These are phyloP conservation scores for Acleris literana DNA, from an alignment of 2,888 invertebrate genomes.

Conservation along the genomic window DNA sequence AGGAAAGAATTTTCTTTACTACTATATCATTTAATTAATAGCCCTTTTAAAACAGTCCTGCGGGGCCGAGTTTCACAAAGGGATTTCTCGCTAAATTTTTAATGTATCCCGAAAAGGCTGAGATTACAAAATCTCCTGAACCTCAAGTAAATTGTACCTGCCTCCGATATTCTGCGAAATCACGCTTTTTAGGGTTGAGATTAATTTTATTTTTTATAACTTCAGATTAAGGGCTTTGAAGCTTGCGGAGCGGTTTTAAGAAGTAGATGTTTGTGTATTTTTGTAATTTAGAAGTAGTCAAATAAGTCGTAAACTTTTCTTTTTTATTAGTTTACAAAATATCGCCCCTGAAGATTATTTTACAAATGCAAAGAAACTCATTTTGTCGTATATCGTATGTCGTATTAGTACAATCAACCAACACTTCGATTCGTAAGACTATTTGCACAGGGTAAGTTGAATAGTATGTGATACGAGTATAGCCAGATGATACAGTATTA, in stretches of 20 bases:
- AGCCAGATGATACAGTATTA: too few species aligned
- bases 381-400: too few species aligned
- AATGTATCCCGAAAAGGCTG: slow-evolving; percentile 21
- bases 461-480: too few species aligned
- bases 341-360: too few species aligned
- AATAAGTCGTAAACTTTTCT: neutral
- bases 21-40: slow-evolving; percentile 26
- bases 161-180: slow-evolving; percentile 2
- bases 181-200: slow-evolving; percentile 18
- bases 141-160: slow-evolving; percentile 17
- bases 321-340: neutral
- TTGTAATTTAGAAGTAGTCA: slow-evolving; percentile 1
- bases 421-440: too few species aligned
- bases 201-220: slow-evolving; percentile 13
- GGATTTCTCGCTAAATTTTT: slow-evolving; percentile 30
- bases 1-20: slow-evolving; percentile 3
- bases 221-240: slow-evolving; percentile 11
- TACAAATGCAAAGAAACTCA: too few species aligned
- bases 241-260: slow-evolving; percentile 1
- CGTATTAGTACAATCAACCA: too few species aligned
- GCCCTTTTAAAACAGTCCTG: slow-evolving; percentile 17
- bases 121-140: slow-evolving; percentile 16
- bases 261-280: neutral
- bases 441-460: too few species aligned
- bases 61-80: slow-evolving; percentile 18